Base-by-base conservation (phyloP, 37 sponge, comb jelly and placozoan genomes). In the Amphimedon queenslandica region DNA sequence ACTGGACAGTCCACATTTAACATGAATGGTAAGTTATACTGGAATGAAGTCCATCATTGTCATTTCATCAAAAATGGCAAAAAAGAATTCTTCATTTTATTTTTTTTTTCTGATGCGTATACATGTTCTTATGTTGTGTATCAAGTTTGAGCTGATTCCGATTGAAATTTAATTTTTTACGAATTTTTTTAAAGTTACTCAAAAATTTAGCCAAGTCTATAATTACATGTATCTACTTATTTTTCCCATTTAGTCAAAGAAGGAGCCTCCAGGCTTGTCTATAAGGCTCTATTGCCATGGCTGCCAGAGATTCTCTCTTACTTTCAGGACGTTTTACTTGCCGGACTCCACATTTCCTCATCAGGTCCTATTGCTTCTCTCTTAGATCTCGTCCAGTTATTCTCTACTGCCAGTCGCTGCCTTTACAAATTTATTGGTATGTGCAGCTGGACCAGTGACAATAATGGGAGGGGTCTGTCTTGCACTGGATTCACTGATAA, bases 201-300 rank as follows among this genome's bases (percentile, higher is more conserved):
- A n/a, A n/a, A n/a, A n/a, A n/a, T n/a, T n/a, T n/a, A n/a, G n/a
- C n/a, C n/a, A n/a, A n/a, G n/a, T n/a, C n/a, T n/a, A n/a, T n/a
- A n/a, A n/a, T n/a, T n/a, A n/a, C n/a, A n/a, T 57, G 30, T 40
- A 41, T 57, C 64, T 40, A 40, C 40, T 64, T 32, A 63, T 57
- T 64, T 37, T 43, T 33, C 65, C 4, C 37, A n/a, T 36, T 24
- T 24, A 37, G 37, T 24, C 8, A 30, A 28, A 35, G 34, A 4
- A 21, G 42, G 24, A 21, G 24, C 53, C 40, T 66, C 57, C 36
- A 63, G 20, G 40, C 25, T 80, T 13, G 36, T 82, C 31, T 76
- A 82, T 53, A 40, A 74, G 25, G 42, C 34, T 47, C 29, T 77
- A 29, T 33, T 55, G 43, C 78, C 84, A 71, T 84, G 84, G 84